Evolutionary conservation across 2,888 invertebrate genomes (phyloP), one percentile per base, ranked within the genome.

Genomic region (Kryphioiulus occultus): DNA sequence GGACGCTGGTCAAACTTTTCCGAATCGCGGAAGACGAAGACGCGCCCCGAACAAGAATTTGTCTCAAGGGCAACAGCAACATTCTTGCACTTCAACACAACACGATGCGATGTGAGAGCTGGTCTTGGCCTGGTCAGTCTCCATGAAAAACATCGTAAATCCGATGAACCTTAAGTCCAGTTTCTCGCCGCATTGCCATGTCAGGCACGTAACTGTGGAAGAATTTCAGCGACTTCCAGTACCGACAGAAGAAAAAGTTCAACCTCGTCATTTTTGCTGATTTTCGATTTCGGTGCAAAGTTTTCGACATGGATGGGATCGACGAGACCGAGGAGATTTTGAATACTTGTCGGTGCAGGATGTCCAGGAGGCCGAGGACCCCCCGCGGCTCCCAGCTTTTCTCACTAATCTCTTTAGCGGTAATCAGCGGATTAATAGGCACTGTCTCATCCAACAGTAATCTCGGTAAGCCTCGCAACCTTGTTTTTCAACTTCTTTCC

Each of bases 401-500:
- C 19, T n/a, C n/a, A 59, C 3, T 59, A 59, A 59, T 59, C 59
- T 59, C 59, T 59, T 59, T 59, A 59, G n/a, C n/a, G 5, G 2
- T 59, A 59, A 59, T 59, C 59, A 59, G 59, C 59, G 59, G 59
- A 59, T 59, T 59, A 59, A 59, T 59, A 59, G 59, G 59, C 59
- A 59, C 59, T n/a, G 59, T 59, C 59, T 59, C 59, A 59, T 59
- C 59, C 59, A 59, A 59, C 59, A 59, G 59, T 59, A 59, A 59
- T 59, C 59, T 59, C 59, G 59, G 59, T 59, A 59, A 59, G 59
- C 15, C 47, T 47, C 17, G 15, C 22, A 59, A 15, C 59, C 59
- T 59, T 59, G 59, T n/a, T n/a, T n/a, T n/a, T 4, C 2, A 59
- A 59, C 59, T 7, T n/a, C 12, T 47, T 47, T 47, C 47, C 10